Evolutionary conservation across 2,113 vertebrate species (phyloP).

Genomic region (Acinonyx jubatus): DNA sequence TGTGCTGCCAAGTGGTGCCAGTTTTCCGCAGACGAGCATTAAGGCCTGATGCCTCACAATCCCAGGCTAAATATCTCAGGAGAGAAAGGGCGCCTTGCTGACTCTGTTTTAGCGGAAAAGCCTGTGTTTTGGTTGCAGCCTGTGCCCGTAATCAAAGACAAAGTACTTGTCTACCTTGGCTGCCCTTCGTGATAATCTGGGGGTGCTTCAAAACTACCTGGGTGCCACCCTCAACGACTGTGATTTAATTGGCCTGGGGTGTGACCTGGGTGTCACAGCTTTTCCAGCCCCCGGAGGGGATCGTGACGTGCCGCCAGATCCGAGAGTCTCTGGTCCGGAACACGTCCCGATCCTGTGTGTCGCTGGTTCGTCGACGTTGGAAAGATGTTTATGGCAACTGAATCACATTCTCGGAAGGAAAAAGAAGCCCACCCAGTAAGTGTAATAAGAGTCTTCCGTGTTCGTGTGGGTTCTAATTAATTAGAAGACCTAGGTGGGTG

Average conservation of each 20-base stretch:
- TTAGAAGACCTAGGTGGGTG: neutral
- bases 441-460: neutral
- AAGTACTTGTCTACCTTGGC: neutral
- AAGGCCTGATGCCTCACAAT: neutral
- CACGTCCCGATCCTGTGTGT: neutral
- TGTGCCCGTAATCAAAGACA: neutral
- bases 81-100: conserved; percentile 49
- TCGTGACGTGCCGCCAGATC: neutral
- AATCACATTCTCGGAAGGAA: neutral
- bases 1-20: neutral
- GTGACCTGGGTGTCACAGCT: neutral
- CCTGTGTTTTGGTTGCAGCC: conserved; percentile 11
- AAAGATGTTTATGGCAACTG: conserved; percentile 14
- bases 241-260: neutral
- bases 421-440: neutral
- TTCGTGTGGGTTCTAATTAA: neutral
- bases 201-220: neutral
- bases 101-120: conserved; percentile 47
- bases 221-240: neutral
- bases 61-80: neutral
- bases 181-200: neutral
- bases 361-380: neutral
- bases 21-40: neutral
- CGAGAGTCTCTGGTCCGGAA: neutral
- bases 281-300: neutral